Evolutionary conservation across 1,140 invertebrate species (phyloP).

Genomic region (Aporrectodea caliginosa): DNA sequence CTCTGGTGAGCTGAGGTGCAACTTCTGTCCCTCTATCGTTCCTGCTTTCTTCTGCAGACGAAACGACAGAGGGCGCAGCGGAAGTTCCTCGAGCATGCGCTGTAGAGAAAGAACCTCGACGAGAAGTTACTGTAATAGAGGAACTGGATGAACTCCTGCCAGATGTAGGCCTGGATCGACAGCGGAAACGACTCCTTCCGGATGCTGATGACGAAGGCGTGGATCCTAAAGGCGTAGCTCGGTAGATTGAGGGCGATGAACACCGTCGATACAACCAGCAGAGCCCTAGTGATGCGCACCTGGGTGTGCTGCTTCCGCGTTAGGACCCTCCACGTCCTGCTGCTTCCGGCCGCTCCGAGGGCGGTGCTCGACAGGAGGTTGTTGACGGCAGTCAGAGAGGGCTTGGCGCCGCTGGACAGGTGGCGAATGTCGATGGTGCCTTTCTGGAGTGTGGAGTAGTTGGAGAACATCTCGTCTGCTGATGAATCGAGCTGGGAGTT

Average conservation of each 20-base stretch:
- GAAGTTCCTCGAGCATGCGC: conserved; percentile 74
- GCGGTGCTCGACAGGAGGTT: neutral
- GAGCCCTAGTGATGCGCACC: conserved; percentile 71
- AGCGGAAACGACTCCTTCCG: conserved; percentile 24
- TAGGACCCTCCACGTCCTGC: conserved; percentile 17
- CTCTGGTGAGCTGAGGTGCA: too few species aligned
- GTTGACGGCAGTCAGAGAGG: conserved; percentile 1
- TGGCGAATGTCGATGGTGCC: too few species aligned
- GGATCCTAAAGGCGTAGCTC: conserved; percentile 42
- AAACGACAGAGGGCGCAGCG: conserved; percentile 57
- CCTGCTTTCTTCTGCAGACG: neutral
- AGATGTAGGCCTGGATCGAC: conserved; percentile 37
- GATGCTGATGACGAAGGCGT: conserved; percentile 38
- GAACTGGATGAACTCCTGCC: conserved; percentile 60
- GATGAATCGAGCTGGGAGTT: neutral
- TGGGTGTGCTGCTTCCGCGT: conserved; percentile 57
- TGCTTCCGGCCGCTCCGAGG: neutral
- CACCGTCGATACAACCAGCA: conserved; percentile 72
- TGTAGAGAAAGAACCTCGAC: conserved; percentile 79
- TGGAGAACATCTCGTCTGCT: neutral
- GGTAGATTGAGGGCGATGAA: conserved; percentile 74
- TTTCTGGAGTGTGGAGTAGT: neutral
- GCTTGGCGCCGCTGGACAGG: neutral
- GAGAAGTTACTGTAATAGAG: conserved; percentile 75
- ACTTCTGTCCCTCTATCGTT: too few species aligned